These are phyloP conservation scores for Poecilia velifera DNA, from an alignment of 2,797 vertebrate species.

Conservation along the genomic window DNA sequence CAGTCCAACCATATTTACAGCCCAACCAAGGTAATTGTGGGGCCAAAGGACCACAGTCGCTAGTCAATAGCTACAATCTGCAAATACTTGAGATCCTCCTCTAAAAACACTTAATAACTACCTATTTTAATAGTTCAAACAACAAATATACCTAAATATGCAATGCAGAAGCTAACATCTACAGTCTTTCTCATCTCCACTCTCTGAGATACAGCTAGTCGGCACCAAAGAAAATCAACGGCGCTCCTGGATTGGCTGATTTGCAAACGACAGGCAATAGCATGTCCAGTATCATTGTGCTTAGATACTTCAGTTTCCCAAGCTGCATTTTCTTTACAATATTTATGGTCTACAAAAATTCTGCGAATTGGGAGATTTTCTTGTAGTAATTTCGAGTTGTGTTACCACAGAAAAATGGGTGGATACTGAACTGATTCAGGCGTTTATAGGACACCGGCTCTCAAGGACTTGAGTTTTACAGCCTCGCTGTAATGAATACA, in stretches of 20 bases:
- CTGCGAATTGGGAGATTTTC: background rate
- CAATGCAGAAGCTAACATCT: too few species aligned
- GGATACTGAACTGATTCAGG: background rate
- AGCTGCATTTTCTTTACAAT: background rate
- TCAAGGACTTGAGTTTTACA: background rate
- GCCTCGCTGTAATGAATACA: background rate
- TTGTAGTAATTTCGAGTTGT: background rate
- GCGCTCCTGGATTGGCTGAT: background rate
- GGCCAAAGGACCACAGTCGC: background rate
- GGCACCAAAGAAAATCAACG: too few species aligned
- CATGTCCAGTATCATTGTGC: background rate
- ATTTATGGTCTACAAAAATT: background rate
- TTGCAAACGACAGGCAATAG: background rate
- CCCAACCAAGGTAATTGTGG: background rate
- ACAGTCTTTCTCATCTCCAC: too few species aligned
- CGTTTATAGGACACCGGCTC: background rate
- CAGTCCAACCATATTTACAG: too few species aligned
- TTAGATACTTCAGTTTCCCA: background rate
- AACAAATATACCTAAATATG: too few species aligned
- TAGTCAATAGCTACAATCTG: too few species aligned
- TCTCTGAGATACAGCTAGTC: too few species aligned
- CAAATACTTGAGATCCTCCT: too few species aligned
- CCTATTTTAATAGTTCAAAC: too few species aligned
- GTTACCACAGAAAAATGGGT: background rate
- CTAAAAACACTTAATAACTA: too few species aligned